phyloP scores from a whole-genome alignment of 2,113 vertebrate genomes.

The Aramus guarauna region DNA sequence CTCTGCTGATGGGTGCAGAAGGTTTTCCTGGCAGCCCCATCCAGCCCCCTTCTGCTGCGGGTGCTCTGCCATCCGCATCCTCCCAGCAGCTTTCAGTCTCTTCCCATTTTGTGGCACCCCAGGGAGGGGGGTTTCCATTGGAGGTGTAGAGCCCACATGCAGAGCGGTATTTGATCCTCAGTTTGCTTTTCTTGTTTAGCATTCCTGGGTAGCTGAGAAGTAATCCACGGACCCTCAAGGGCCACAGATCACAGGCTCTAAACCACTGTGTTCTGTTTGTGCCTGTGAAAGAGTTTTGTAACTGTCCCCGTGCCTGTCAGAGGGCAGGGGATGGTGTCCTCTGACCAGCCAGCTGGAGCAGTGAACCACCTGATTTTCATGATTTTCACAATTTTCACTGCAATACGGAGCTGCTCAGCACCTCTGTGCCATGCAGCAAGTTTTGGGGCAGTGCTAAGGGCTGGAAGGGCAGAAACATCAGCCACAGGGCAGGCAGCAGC shows the following conservation, averaged over 20 bases:
- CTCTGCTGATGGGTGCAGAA: background rate
- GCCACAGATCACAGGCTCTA: background rate
- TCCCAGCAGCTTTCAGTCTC: background rate
- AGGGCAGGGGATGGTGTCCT: background rate
- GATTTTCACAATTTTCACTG: background rate
- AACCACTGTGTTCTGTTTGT: background rate
- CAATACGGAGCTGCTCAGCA: background rate
- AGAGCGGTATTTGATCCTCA: slow-evolving; percentile 15
- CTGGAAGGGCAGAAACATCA: background rate
- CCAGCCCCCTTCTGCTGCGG: fast-evolving
- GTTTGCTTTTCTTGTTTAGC: slow-evolving; percentile 8
- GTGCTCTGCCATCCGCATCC: background rate
- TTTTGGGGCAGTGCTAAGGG: background rate
- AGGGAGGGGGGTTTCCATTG: background rate
- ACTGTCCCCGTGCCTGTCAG: background rate
- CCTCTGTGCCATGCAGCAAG: background rate
- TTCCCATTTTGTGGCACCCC: background rate
- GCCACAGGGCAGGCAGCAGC: background rate
- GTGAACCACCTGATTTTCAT: background rate
- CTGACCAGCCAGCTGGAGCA: background rate
- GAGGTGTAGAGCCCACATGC: background rate
- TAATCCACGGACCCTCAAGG: background rate
- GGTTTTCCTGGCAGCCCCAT: background rate
- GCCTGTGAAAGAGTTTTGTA: background rate
- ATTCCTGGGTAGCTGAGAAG: background rate